Conservation (phyloP, 2,888 invertebrate species). For the Drosophila rubida region DNA sequence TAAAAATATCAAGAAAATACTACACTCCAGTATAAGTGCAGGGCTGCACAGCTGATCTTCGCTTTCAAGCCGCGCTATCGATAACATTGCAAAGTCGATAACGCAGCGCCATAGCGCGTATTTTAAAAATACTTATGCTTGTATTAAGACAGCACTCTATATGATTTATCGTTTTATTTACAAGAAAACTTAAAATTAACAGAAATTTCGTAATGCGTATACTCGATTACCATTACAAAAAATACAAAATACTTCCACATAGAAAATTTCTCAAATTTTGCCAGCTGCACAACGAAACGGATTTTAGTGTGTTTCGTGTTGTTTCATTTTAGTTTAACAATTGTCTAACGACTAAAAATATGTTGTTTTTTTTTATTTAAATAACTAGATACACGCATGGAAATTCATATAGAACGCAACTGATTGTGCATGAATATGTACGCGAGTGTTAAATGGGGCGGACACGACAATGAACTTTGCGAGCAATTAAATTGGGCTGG, state of each 20-base stretch:
- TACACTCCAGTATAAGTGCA: not conserved
- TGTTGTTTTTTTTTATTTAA: slow-evolving; percentile 74
- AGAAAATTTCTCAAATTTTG: slow-evolving; percentile 34
- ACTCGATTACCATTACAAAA: slow-evolving; percentile 51
- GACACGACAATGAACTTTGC: slow-evolving; percentile 23
- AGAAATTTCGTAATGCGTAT: slow-evolving; percentile 59
- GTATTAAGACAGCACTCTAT: not conserved
- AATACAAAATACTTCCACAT: slow-evolving; percentile 46
- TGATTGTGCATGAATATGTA: slow-evolving; percentile 67
- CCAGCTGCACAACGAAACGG: slow-evolving; percentile 36
- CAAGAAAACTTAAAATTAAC: slow-evolving; percentile 70
- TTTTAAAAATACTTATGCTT: not conserved
- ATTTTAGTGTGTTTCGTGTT: slow-evolving; percentile 26
- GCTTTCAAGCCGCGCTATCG: slow-evolving; percentile 3
- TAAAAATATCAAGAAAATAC: not conserved
- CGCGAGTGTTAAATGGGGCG: slow-evolving; percentile 67
- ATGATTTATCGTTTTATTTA: slow-evolving; percentile 71
- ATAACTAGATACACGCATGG: slow-evolving; percentile 83
- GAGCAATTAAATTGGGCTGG: not conserved
- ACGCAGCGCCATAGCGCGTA: not conserved
- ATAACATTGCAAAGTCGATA: slow-evolving; percentile 23
- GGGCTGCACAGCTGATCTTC: not conserved
- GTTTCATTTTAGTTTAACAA: slow-evolving; percentile 67
- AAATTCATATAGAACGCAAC: slow-evolving; percentile 76
- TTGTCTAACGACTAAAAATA: slow-evolving; percentile 83